Evolutionary conservation across 1,140 invertebrate genomes (phyloP), one percentile per base, ranked within the genome.

Genomic region (Chironomus striatipennis): DNA sequence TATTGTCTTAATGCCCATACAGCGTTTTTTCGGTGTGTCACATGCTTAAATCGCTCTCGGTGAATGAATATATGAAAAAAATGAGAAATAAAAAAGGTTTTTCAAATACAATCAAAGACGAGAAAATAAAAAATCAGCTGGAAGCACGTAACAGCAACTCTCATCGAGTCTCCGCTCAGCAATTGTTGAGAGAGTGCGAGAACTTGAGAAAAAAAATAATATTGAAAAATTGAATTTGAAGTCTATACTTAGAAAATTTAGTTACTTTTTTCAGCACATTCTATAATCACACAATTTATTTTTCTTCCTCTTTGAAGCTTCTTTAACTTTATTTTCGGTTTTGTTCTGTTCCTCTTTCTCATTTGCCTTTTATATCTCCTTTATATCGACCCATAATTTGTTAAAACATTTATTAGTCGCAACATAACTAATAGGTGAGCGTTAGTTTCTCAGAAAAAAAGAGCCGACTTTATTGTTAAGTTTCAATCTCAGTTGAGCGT

Each of bases 201-300:
- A 34, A 34, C 24, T 57, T 47, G 9, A 47, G n/a, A n/a, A n/a
- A n/a, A n/a, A n/a, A n/a, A n/a, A n/a, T n/a, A n/a, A n/a, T n/a
- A n/a, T n/a, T n/a, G n/a, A n/a, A 57, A 15, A 12, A 34, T 2
- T 34, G 24, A n/a, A 4, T 47, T 57, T 57, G 12, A 57, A n/a
- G n/a, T 57, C 47, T 57, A 5, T 34, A 34, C 24, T 34, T 34
- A 34, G 24, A 34, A 57, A 57, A n/a, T 57, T 57, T 57, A 57
- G 47, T 57, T 57, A 57, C 47, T 12, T 57, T 57, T 57, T 57
- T 57, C 47, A 57, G 47, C 47, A 57, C 47, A 57, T 57, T 57
- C 47, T 57, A 57, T 57, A 57, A 57, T 57, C 47, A 57, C 47
- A 57, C n/a, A n/a, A 57, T 12, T 57, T 57, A 5, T 34, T 34